These are phyloP conservation scores for Cheiracanthium punctorium DNA, from an alignment of 2,888 invertebrate species.

Conservation along the genomic window DNA sequence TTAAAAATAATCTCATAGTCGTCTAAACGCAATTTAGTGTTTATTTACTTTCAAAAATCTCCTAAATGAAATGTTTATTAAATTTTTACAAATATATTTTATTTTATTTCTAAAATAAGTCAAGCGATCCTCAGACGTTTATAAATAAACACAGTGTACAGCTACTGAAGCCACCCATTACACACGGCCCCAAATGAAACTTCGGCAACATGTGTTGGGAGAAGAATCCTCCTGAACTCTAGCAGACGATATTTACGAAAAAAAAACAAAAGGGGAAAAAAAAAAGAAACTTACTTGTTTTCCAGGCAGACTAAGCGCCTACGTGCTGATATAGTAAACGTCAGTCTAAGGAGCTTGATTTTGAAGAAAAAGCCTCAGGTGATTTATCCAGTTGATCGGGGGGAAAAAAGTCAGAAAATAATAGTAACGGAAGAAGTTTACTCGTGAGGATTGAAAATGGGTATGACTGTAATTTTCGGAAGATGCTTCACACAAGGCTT, in stretches of 20 bases:
- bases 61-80: too few species aligned
- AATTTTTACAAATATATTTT: too few species aligned
- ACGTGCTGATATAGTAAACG: background rate
- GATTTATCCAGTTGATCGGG: background rate
- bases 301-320: background rate
- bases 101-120: too few species aligned
- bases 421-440: background rate
- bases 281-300: background rate
- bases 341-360: background rate
- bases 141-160: background rate
- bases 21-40: too few species aligned
- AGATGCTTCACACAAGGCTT: constrained; percentile 1
- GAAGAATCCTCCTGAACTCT: background rate
- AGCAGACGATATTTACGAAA: constrained; percentile 11
- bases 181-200: background rate
- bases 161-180: background rate
- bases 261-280: background rate
- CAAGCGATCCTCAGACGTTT: background rate
- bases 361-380: too few species aligned
- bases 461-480: background rate
- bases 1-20: too few species aligned
- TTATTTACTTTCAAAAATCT: too few species aligned
- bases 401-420: too few species aligned
- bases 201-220: background rate
- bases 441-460: background rate